phyloP scores from a whole-genome alignment of 2,797 vertebrate genomes.

The Falco cherrug region DNA sequence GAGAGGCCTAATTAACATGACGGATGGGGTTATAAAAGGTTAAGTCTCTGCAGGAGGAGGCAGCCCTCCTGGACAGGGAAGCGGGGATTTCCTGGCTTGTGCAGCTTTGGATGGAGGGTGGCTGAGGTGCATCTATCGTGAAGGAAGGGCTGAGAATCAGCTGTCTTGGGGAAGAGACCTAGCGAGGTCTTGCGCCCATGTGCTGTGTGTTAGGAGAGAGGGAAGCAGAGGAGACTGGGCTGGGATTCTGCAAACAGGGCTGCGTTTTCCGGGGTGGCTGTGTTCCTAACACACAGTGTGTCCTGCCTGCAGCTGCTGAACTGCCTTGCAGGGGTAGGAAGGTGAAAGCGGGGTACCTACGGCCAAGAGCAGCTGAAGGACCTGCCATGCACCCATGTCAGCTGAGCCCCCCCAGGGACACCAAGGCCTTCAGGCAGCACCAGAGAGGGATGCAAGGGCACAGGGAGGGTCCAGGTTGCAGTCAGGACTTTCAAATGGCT shows the following conservation, averaged over 20 bases:
- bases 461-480: background rate
- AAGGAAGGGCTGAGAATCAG: background rate
- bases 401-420: background rate
- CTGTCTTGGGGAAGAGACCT: accelerated
- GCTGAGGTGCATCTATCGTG: background rate
- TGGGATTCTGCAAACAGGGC: background rate
- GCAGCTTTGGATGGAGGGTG: background rate
- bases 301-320: background rate
- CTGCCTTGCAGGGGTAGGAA: background rate
- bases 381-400: background rate
- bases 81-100: background rate
- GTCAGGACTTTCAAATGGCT: background rate
- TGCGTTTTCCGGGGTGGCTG: background rate
- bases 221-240: background rate
- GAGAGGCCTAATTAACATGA: background rate
- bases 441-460: background rate
- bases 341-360: background rate
- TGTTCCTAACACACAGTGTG: accelerated
- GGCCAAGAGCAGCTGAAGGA: background rate
- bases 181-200: background rate
- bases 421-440: background rate
- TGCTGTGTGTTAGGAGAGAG: background rate
- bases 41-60: background rate
- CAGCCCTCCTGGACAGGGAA: background rate
- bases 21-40: background rate